Conservation (phyloP, 1,140 invertebrate species). For the Solen grandis region DNA sequence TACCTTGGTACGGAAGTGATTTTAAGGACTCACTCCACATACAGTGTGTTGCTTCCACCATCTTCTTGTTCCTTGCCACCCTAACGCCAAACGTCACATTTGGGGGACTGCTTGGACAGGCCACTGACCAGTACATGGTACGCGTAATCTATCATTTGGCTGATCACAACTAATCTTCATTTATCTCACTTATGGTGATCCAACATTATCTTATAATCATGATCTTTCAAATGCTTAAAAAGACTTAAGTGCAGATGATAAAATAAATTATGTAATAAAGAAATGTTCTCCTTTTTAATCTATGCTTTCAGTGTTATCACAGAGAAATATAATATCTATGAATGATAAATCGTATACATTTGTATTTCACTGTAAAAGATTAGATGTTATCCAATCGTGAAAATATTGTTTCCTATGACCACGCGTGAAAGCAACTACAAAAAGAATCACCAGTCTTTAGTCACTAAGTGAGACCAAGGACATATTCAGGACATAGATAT, state of each 20-base stretch:
- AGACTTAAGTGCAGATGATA: no score
- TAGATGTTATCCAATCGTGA: not conserved
- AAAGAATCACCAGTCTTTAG: no score
- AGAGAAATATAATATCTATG: not conserved
- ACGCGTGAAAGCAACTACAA: not conserved
- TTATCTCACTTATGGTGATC: not conserved
- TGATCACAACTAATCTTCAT: not conserved
- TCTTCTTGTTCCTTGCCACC: conserved; percentile 99
- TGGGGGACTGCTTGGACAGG: conserved; percentile 95
- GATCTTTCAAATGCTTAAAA: no score
- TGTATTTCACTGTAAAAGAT: not conserved
- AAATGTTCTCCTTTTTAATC: not conserved
- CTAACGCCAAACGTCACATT: conserved; percentile 99
- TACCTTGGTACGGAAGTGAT: conserved; percentile 88
- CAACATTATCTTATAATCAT: no score
- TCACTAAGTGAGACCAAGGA: no score
- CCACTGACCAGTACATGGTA: conserved; percentile 96
- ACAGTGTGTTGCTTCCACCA: conserved; percentile 97
- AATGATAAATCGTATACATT: not conserved
- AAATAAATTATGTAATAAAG: no score
- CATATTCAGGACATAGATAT: no score
- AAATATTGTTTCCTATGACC: not conserved
- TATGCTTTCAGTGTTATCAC: not conserved
- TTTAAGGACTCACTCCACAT: conserved; percentile 93
- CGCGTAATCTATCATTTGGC: conserved; percentile 43